phyloP scores from a whole-genome alignment of 2,113 vertebrate genomes.

The Pheucticus melanocephalus region DNA sequence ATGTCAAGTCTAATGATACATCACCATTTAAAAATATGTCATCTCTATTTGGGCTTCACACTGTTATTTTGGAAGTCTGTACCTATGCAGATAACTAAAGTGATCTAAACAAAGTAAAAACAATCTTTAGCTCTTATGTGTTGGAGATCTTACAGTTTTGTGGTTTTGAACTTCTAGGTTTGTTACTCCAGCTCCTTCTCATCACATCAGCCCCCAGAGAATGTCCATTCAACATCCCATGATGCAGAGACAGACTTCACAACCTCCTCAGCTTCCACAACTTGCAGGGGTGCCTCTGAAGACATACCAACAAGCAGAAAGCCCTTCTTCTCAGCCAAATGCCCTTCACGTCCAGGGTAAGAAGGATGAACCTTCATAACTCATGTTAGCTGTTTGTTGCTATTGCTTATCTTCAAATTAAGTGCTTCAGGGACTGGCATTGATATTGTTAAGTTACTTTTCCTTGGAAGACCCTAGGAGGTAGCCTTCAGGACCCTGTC shows the following conservation, averaged over 20 bases:
- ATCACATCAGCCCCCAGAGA: constrained; percentile 74
- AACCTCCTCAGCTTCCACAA: constrained; percentile 65
- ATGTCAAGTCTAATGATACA: background rate
- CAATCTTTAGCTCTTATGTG: background rate
- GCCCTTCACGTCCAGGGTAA: constrained; percentile 77
- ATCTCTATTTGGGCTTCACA: background rate
- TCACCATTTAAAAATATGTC: background rate
- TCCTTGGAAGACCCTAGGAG: background rate
- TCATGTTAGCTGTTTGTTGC: background rate
- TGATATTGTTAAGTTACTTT: background rate
- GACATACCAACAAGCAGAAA: constrained; percentile 63
- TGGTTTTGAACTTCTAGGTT: constrained; percentile 74
- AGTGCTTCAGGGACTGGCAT: background rate
- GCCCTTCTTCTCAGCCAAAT: constrained; percentile 67
- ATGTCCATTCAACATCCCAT: constrained; percentile 62
- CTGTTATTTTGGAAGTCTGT: background rate
- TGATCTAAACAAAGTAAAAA: background rate
- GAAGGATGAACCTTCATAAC: background rate
- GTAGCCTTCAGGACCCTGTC: background rate
- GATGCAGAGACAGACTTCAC: constrained; percentile 67
- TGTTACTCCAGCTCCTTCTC: constrained; percentile 72
- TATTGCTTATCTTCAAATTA: background rate
- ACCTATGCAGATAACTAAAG: background rate
- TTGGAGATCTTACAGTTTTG: background rate
- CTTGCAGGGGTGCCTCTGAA: constrained; percentile 65